Evolutionary conservation across 2,797 vertebrate species (phyloP).

Genomic region (Sebastes vulpes): DNA sequence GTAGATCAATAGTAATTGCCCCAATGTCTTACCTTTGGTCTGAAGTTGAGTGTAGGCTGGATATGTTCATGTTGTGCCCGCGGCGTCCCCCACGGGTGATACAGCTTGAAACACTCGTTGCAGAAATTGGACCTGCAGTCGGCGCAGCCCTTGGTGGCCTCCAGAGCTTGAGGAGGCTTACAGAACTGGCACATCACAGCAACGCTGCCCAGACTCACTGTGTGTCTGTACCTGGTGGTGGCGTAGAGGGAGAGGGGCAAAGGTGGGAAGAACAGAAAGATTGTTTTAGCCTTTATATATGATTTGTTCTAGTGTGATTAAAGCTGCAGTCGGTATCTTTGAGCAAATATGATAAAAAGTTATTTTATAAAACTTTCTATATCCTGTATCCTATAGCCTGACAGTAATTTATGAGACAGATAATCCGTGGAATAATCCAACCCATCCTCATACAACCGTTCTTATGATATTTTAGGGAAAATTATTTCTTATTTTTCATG

Average conservation of each 20-base stretch:
- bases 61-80: conserved; percentile 96
- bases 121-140: conserved; percentile 97
- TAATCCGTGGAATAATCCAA: no score
- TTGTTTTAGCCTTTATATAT: neutral
- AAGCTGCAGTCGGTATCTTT: no score
- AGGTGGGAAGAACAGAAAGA: neutral
- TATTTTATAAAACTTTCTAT: no score
- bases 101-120: conserved; percentile 98
- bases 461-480: no score
- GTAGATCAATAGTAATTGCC: neutral
- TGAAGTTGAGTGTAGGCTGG: conserved; percentile 94
- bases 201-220: conserved; percentile 91
- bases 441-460: no score
- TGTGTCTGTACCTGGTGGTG: conserved; percentile 88
- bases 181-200: conserved; percentile 97
- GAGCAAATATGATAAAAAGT: no score
- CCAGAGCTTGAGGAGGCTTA: conserved; percentile 91
- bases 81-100: conserved; percentile 97
- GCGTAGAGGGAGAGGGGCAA: neutral
- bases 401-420: no score
- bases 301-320: neutral
- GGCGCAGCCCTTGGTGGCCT: conserved; percentile 96
- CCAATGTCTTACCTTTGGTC: conserved; percentile 89
- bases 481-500: no score
- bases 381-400: no score